Conservation (phyloP, 2,113 vertebrate genomes). For the Phylloscopus trochilus region DNA sequence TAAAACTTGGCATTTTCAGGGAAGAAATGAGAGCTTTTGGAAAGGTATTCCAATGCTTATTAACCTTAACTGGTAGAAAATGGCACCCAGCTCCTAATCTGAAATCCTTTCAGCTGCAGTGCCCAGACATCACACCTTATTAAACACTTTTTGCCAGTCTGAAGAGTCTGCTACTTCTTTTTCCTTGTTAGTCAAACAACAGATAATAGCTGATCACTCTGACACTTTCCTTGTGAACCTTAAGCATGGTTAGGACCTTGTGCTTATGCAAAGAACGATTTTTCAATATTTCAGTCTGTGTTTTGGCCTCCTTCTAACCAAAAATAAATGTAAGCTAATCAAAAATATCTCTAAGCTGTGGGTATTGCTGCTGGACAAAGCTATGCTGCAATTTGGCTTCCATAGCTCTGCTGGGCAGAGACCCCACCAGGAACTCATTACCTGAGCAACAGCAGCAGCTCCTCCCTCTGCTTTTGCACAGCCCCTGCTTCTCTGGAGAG, state of each 20-base stretch:
- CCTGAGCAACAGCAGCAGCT: neutral
- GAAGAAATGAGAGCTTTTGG: neutral
- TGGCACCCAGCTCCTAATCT: neutral
- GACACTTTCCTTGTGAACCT: neutral
- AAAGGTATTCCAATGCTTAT: neutral
- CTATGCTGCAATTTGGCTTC: neutral
- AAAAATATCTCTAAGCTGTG: neutral
- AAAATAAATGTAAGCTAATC: neutral
- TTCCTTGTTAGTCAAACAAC: neutral
- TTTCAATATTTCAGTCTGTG: neutral
- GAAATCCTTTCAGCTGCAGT: neutral
- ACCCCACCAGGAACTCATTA: neutral
- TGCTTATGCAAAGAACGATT: neutral
- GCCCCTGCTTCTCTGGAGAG: neutral
- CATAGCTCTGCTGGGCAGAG: neutral
- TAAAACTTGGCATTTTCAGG: neutral
- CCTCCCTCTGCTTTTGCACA: neutral
- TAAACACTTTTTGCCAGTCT: neutral
- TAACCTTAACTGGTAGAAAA: neutral
- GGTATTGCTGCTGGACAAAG: neutral
- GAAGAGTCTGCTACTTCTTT: neutral
- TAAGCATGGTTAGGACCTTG: neutral
- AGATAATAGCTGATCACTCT: neutral
- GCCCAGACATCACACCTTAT: neutral
- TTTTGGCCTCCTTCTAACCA: neutral